Base-by-base conservation (phyloP, 2,113 vertebrate species). In the Sclerurus mexicanus region DNA sequence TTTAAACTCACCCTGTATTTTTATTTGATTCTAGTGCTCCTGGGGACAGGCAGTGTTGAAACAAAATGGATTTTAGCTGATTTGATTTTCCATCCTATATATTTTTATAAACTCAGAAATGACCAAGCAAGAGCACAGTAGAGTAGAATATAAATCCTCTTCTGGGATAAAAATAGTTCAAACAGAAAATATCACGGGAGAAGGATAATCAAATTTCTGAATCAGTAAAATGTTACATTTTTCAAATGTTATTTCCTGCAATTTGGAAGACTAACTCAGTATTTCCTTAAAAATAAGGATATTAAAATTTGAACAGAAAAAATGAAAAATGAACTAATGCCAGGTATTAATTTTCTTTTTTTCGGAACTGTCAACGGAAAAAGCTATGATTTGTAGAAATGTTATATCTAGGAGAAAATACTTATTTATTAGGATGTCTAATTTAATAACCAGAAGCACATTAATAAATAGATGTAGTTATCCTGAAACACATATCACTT, bases 71-170 rank as follows among this genome's bases (percentile, higher is more conserved):
- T 96, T 97, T 96, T 80, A 94, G 95, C 37, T 88, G 89, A 97
- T 97, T 96, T 96, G 89, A 96, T 97, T 97, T 97, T 97, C 81
- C 60, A 96, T 97, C 92, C 80, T 79, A 94, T 95, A 89, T 95
- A 94, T 93, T 97, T 96, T 95, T 97, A 96, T 93, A 88, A 97
- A 95, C 85, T 93, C 85, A 91, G 85, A 96, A 94, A 95, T 90
- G 76, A 67, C 89, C 85, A 92, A 95, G 77, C 39, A 88, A 88
- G 87, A 96, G 78, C 79, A 50, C 71, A 91, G 80, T 59, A 53
- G 59, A 95, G 47, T 59, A 91, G 89, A 96, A 95, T 93, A 95
- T 79, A 97, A 96, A 96, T 77, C 90, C 40, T 93, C 49, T 78
- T 95, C 73, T 67, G 47, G 31, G 62, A 93, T 93, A 92, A 97